phyloP scores from a whole-genome alignment of 2,113 vertebrate genomes.

The Hemibagrus wyckioides region DNA sequence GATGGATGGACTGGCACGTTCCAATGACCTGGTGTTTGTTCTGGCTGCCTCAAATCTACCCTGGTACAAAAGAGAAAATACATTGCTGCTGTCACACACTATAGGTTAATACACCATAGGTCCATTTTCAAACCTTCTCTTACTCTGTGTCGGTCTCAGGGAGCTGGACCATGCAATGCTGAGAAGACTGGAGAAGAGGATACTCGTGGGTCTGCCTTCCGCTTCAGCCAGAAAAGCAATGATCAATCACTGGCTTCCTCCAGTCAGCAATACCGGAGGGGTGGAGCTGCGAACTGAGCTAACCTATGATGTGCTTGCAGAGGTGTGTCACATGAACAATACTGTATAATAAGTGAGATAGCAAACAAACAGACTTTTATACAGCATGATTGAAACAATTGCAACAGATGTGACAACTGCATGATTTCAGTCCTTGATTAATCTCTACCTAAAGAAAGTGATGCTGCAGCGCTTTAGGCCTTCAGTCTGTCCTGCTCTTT shows the following conservation, averaged over 20 bases:
- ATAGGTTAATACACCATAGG: too few relatives aligned
- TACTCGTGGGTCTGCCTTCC: slow-evolving; percentile 87
- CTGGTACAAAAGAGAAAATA: slow-evolving; percentile 73
- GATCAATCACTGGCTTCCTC: slow-evolving; percentile 92
- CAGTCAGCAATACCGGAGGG: slow-evolving; percentile 74
- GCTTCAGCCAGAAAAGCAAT: slow-evolving; percentile 81
- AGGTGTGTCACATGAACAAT: slow-evolving; percentile 65
- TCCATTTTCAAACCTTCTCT: not conserved
- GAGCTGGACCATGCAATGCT: slow-evolving; percentile 93
- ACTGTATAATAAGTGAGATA: not conserved
- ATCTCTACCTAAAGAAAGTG: not conserved
- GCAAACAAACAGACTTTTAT: not conserved
- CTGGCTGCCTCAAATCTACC: slow-evolving; percentile 94
- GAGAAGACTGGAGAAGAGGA: slow-evolving; percentile 91
- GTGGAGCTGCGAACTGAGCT: slow-evolving; percentile 81
- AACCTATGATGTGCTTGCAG: slow-evolving; percentile 79
- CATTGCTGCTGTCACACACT: not conserved
- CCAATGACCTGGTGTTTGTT: slow-evolving; percentile 95
- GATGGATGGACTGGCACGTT: slow-evolving; percentile 94
- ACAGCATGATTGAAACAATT: not conserved
- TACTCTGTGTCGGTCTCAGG: slow-evolving; percentile 68
- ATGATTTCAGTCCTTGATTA: not conserved
- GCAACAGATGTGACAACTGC: too few relatives aligned
- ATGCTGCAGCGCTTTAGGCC: not conserved
- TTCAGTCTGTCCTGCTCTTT: not conserved